Evolutionary conservation across 2,113 vertebrate species (phyloP), one percentile per base, ranked within the genome.

Genomic region (Pungitius pungitius): DNA sequence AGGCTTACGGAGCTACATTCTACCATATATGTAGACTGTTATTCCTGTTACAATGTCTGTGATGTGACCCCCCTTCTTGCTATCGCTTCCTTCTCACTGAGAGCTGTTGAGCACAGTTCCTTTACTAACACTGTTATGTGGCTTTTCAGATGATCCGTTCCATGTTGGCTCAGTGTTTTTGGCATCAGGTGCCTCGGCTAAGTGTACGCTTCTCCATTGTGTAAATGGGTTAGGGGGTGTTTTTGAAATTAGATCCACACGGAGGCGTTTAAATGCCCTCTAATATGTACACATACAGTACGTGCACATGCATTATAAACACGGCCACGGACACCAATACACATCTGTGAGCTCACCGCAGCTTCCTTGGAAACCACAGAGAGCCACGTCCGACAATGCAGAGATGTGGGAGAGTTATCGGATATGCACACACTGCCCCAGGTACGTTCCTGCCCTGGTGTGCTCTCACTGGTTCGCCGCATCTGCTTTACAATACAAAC

Each of bases 41-140:
- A 5, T 11, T 26, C 55, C 18, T 20, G 9, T 7, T 58, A 37
- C 37, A 40, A 24, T 56, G 47, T 49, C 14, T 18, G 26, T 8
- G 42, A 33, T 62, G 39, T 6, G 3, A 24, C 10, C 8, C 4
- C 7, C 18, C 60, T 15, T 13, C 12, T 56, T 8, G 0, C 35
- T 43, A 45, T 68, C 57, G 55, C 30, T 6, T 73, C 69, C 35
- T 61, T 40, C 65, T 73, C 33, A 60, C 60, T 54, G 42, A 73
- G 75, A 76, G 81, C 74, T 51, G 57, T 45, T 13, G 66, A 78
- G 76, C 37, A 26, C 69, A 60, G 59, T 72, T 79, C 61, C 55
- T 73, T 75, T 82, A 77, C 77, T 90, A 89, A 93, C 83, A 24
- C 73, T 81, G 81, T 91, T 89, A 91, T 40, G 51, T 58, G 73